These are phyloP conservation scores for Peromyscus leucopus DNA, from an alignment of 2,113 vertebrate genomes.

Conservation along the genomic window DNA sequence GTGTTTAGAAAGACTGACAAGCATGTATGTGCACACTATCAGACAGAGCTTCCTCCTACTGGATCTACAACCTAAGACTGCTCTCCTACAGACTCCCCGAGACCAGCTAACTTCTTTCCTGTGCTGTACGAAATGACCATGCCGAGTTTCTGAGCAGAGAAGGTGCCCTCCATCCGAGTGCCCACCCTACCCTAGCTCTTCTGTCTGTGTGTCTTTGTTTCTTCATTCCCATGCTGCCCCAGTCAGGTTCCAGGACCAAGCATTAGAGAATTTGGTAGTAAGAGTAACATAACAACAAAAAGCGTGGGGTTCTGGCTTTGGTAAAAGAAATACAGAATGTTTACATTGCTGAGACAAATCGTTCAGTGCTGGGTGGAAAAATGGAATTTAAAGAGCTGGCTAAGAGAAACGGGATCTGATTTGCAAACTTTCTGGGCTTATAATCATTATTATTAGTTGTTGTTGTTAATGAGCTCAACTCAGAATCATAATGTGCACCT, in stretches of 20 bases:
- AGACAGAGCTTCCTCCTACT: background rate
- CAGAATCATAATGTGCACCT: slow-evolving; percentile 3
- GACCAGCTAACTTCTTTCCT: background rate
- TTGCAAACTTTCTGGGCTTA: background rate
- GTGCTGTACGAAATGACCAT: background rate
- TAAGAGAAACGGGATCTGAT: background rate
- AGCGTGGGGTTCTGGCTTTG: background rate
- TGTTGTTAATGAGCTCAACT: background rate
- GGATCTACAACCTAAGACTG: background rate
- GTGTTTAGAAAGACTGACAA: background rate
- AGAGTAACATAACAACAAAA: background rate
- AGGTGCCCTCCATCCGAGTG: background rate
- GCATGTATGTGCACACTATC: background rate
- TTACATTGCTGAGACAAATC: background rate
- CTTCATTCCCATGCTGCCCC: background rate
- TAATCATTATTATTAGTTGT: background rate
- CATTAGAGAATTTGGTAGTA: background rate
- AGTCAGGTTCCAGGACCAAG: background rate
- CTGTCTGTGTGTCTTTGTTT: background rate
- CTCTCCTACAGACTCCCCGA: background rate
- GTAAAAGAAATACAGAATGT: slow-evolving; percentile 31
- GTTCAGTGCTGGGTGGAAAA: background rate
- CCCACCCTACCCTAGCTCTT: background rate
- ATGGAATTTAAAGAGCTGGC: background rate
- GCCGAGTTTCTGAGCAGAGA: background rate